Conservation (phyloP, 1,140 invertebrate genomes). For the Drosophila ambigua region DNA sequence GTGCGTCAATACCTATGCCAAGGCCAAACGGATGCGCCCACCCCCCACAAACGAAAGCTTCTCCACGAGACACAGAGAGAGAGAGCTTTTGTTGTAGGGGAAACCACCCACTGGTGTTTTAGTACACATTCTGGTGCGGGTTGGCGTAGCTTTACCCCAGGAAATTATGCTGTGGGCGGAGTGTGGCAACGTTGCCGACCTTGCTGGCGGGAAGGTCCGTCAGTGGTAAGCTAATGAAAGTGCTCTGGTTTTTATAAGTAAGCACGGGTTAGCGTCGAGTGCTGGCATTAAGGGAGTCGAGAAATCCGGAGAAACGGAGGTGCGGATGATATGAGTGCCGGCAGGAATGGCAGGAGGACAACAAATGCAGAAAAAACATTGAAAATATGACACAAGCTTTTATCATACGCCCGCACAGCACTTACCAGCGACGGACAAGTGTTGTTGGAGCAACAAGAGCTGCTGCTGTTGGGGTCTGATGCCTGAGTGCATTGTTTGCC, state of each 20-base stretch:
- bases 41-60: slow-evolving; percentile 27
- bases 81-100: slow-evolving; percentile 46
- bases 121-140: slow-evolving; percentile 39
- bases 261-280: slow-evolving; percentile 53
- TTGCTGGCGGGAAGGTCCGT: slow-evolving; percentile 39
- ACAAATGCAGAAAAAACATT: slow-evolving; percentile 14
- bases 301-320: slow-evolving; percentile 12
- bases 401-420: slow-evolving; percentile 67
- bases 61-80: neutral
- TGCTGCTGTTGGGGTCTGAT: slow-evolving; percentile 29
- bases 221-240: slow-evolving; percentile 76
- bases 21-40: slow-evolving; percentile 41
- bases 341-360: slow-evolving; percentile 13
- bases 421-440: slow-evolving; percentile 42
- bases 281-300: slow-evolving; percentile 54
- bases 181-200: slow-evolving; percentile 26
- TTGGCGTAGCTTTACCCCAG: slow-evolving; percentile 44
- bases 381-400: slow-evolving; percentile 66
- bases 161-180: slow-evolving; percentile 29
- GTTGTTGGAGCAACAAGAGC: slow-evolving; percentile 4
- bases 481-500: slow-evolving; percentile 70
- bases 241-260: slow-evolving; percentile 58
- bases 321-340: too few relatives aligned
- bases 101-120: slow-evolving; percentile 40
- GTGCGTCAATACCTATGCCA: slow-evolving; percentile 58